These are phyloP conservation scores for Oceanites oceanicus DNA, from an alignment of 2,113 vertebrate species.

Conservation along the genomic window DNA sequence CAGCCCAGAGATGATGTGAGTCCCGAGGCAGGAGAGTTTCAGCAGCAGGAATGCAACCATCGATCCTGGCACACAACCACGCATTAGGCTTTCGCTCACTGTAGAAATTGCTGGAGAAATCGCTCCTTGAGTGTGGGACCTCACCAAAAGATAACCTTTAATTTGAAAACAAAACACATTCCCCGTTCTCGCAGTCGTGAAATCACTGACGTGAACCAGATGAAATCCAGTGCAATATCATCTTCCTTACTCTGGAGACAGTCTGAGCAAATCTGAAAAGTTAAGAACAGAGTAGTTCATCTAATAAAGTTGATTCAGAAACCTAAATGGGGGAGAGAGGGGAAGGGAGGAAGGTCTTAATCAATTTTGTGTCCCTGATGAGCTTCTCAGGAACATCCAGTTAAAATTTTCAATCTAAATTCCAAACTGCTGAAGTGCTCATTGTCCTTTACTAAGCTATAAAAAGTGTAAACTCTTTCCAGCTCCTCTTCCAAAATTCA, in stretches of 20 bases:
- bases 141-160: background rate
- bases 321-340: background rate
- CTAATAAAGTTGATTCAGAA: constrained; percentile 22
- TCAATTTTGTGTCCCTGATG: constrained; percentile 11
- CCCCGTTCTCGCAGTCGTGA: background rate
- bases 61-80: background rate
- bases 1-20: background rate
- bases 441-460: background rate
- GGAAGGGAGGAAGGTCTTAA: background rate
- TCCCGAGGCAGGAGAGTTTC: background rate
- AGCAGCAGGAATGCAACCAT: background rate
- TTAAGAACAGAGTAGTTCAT: background rate
- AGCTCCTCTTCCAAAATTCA: background rate
- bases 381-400: background rate
- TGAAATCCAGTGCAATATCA: background rate
- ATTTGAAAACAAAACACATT: background rate
- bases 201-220: background rate
- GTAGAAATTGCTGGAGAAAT: background rate
- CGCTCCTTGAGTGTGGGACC: background rate
- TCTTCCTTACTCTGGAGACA: background rate
- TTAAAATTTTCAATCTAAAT: constrained; percentile 24
- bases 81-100: background rate
- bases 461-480: background rate
- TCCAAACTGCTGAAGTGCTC: background rate
- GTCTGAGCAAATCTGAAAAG: constrained; percentile 11